These are phyloP conservation scores for Hydropotes inermis DNA, from an alignment of 2,113 vertebrate genomes.

Conservation along the genomic window DNA sequence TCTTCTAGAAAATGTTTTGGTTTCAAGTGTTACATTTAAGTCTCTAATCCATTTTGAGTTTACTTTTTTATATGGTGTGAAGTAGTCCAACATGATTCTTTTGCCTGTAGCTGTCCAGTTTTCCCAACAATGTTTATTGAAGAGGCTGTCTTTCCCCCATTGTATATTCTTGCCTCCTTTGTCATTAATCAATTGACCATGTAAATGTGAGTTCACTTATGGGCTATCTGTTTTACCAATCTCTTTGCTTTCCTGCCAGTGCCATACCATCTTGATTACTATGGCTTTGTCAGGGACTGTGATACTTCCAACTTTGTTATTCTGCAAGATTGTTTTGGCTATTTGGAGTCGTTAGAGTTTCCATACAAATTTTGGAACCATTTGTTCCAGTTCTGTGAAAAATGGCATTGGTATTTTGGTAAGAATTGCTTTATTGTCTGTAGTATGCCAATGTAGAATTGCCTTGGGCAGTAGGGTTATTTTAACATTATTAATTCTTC, in stretches of 20 bases:
- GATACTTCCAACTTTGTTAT: background rate
- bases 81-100: background rate
- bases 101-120: background rate
- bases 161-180: background rate
- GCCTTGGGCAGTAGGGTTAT: background rate
- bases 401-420: background rate
- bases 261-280: background rate
- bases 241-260: background rate
- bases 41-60: background rate
- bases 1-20: background rate
- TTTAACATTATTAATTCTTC: background rate
- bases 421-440: background rate
- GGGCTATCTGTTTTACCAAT: background rate
- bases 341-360: rapidly evolving
- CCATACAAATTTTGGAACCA: background rate
- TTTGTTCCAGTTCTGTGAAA: background rate
- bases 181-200: background rate
- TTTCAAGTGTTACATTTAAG: background rate
- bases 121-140: background rate
- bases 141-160: background rate
- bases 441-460: background rate
- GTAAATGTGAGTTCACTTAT: background rate
- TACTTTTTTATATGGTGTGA: background rate
- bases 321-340: background rate
- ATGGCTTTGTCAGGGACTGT: background rate